Conservation (phyloP, 2,888 invertebrate genomes). For the Agriopis marginaria region DNA sequence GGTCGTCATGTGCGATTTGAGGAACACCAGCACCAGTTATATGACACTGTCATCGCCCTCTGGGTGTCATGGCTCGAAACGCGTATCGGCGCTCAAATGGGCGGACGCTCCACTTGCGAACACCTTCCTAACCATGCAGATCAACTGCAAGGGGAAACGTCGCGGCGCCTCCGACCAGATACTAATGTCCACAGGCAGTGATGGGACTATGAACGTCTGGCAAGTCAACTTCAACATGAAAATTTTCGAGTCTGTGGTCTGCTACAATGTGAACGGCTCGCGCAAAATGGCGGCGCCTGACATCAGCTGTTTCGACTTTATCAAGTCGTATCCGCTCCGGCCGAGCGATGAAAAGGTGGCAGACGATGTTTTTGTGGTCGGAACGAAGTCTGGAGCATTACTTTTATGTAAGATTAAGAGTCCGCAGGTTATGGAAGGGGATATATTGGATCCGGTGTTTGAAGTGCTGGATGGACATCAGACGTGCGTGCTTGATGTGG, state of each 20-base stretch:
- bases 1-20: conserved; percentile 69
- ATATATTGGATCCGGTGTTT: conserved; percentile 65
- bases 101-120: conserved; percentile 66
- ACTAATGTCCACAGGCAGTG: conserved; percentile 60
- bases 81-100: conserved; percentile 69
- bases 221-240: conserved; percentile 67
- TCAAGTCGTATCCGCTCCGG: conserved; percentile 63
- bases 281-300: conserved; percentile 61
- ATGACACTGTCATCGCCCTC: conserved; percentile 65
- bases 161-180: conserved; percentile 71
- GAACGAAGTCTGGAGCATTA: conserved; percentile 65
- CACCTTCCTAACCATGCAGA: conserved; percentile 66
- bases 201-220: conserved; percentile 73
- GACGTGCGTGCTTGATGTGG: conserved; percentile 68
- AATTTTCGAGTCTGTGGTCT: conserved; percentile 66
- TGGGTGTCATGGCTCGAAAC: conserved; percentile 66
- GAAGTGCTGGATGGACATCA: conserved; percentile 65
- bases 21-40: conserved; percentile 51
- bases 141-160: conserved; percentile 63
- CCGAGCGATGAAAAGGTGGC: conserved; percentile 63
- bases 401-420: conserved; percentile 65
- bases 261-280: conserved; percentile 64
- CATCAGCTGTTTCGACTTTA: conserved; percentile 75
- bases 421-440: conserved; percentile 45
- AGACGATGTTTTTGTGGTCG: conserved; percentile 72